A percentile compares a stretch with the other conserved stretches of the same genome.
phyloP scores from a whole-genome alignment of 2,797 vertebrate species.

The Mionectes olivaceus region DNA sequence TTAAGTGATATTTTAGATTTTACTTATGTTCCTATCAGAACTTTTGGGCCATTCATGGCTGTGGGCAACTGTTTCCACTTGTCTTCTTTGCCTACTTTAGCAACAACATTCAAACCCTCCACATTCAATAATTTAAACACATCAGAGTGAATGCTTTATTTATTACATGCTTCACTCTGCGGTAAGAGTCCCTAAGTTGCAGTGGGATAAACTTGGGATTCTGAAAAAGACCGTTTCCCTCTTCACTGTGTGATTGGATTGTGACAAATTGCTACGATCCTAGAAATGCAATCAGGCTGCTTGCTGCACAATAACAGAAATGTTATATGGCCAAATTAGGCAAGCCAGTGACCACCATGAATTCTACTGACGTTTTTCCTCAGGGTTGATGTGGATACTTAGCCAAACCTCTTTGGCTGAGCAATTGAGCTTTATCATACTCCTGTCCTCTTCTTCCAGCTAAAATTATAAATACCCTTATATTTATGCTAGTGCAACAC shows the following conservation, averaged over 20 bases:
- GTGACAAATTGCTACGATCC: neutral
- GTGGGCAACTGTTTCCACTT: neutral
- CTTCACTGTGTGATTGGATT: neutral
- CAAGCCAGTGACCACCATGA: conserved; percentile 24
- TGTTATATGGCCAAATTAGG: neutral
- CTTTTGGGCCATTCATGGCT: neutral
- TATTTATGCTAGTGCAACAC: conserved; percentile 62
- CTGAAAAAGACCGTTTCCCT: neutral
- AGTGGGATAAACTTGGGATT: neutral
- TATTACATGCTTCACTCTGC: neutral
- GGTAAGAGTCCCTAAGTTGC: neutral
- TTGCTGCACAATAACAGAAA: conserved; percentile 8
- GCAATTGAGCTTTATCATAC: conserved; percentile 52
- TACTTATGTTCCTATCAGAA: neutral
- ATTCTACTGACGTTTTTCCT: conserved; percentile 11
- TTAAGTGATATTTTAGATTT: neutral
- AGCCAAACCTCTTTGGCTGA: conserved; percentile 37
- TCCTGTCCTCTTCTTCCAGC: conserved; percentile 28
- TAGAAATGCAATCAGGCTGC: conserved; percentile 1
- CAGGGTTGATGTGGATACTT: conserved; percentile 27
- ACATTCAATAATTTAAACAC: neutral
- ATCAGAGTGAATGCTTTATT: neutral
- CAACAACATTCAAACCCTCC: neutral
- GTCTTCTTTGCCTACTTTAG: neutral
- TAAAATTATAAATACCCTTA: conserved; percentile 49